Conservation (phyloP, 2,888 invertebrate species). For the Xestoiulus laeticollis region DNA sequence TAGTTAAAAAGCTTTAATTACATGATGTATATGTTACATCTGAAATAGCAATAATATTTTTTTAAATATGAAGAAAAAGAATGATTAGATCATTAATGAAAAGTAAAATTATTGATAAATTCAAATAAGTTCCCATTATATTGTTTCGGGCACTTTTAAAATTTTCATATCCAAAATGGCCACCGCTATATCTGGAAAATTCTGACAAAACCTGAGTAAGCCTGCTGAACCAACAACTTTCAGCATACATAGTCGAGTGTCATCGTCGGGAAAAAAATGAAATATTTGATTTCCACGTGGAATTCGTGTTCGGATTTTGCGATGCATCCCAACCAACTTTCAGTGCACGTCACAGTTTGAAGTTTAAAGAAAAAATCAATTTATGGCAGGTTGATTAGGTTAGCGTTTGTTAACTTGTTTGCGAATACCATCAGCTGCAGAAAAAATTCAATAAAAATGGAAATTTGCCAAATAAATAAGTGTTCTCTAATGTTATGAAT, state of each 20-base stretch:
- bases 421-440: background rate
- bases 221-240: background rate
- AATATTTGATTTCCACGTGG: slow-evolving; percentile 41
- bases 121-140: no score
- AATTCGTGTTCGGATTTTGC: slow-evolving; percentile 22
- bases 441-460: slow-evolving; percentile 43
- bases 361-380: slow-evolving; percentile 36
- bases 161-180: no score
- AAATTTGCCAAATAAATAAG: slow-evolving; percentile 43
- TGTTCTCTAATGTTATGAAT: slow-evolving; percentile 41
- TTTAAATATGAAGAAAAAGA: no score
- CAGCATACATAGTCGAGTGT: background rate
- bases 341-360: background rate
- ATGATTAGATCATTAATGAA: no score
- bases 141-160: no score
- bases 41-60: no score
- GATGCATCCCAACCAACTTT: background rate
- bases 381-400: slow-evolving; percentile 32
- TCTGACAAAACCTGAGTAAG: no score
- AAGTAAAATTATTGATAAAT: no score
- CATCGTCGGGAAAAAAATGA: background rate
- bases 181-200: no score
- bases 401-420: slow-evolving; percentile 43
- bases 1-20: no score
- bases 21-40: no score